These are phyloP conservation scores for Eremobia ochroleuca DNA, from an alignment of 2,888 invertebrate genomes.

Conservation along the genomic window DNA sequence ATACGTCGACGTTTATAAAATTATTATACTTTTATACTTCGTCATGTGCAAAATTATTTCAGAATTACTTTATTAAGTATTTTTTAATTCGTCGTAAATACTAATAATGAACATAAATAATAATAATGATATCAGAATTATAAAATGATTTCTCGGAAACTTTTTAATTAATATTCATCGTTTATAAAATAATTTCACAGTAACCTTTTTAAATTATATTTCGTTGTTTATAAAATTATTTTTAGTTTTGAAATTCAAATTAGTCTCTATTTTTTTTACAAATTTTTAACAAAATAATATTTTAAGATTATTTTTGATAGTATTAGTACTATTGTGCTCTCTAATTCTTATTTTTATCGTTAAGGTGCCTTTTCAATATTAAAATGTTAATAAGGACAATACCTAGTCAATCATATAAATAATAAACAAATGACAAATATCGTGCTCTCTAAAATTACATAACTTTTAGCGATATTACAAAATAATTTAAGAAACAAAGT, in stretches of 20 bases:
- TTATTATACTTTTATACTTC: background rate
- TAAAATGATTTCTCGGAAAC: no score
- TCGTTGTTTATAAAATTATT: background rate
- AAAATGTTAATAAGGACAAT: background rate
- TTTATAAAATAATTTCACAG: background rate
- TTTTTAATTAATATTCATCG: no score
- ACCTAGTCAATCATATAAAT: background rate
- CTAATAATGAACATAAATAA: no score
- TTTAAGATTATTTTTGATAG: constrained; percentile 48
- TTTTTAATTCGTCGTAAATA: no score
- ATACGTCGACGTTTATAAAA: constrained; percentile 17
- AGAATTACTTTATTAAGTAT: background rate
- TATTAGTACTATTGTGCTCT: constrained; percentile 43
- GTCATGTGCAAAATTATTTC: constrained; percentile 13
- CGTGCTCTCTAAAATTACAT: constrained; percentile 1
- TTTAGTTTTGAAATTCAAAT: constrained; percentile 5
- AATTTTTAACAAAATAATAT: constrained; percentile 1
- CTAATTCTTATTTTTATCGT: constrained; percentile 14
- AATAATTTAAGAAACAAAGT: background rate
- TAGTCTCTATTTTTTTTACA: constrained; percentile 14
- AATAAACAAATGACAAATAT: background rate
- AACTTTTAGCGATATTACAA: background rate
- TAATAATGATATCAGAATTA: no score
- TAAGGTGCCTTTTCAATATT: constrained; percentile 14
- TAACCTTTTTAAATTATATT: constrained; percentile 2